Conservation (phyloP, 2,113 vertebrate species). For the Gobius niger region DNA sequence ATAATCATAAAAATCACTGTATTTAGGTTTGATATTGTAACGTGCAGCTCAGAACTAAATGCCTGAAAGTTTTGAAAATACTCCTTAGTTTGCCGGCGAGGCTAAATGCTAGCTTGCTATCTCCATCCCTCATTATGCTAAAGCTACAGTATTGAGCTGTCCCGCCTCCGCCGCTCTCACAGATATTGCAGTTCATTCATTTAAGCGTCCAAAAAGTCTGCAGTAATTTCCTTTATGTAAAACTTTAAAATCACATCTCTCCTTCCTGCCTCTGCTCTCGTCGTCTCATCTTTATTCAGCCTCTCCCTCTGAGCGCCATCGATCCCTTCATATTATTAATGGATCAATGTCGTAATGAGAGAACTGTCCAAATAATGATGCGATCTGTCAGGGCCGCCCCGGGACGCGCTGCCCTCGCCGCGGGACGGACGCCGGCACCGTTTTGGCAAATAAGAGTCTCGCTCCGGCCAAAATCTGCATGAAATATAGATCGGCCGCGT, state of each 20-base stretch:
- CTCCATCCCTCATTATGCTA: not conserved
- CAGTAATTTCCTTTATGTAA: slow-evolving; percentile 3
- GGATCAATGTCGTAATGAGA: slow-evolving; percentile 3
- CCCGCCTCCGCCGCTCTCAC: not conserved
- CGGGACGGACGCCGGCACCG: not conserved
- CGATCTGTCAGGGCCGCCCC: not conserved
- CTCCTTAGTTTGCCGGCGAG: no score
- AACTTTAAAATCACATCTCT: not conserved
- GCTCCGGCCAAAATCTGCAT: not conserved
- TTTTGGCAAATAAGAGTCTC: not conserved
- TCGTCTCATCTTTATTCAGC: not conserved
- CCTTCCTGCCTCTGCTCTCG: not conserved
- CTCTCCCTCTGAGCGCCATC: not conserved
- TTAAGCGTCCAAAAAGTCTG: not conserved
- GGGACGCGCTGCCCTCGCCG: not conserved
- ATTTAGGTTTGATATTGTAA: no score
- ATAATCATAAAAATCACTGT: no score
- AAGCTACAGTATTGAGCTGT: not conserved
- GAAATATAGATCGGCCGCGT: not conserved
- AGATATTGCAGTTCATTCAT: not conserved
- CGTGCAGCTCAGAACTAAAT: no score
- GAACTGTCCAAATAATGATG: not conserved
- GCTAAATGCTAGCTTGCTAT: no score
- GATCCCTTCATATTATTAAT: slow-evolving; percentile 4
- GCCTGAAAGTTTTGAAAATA: no score